Conservation (phyloP, 2,888 invertebrate genomes). For the Luperina nickerlii region DNA sequence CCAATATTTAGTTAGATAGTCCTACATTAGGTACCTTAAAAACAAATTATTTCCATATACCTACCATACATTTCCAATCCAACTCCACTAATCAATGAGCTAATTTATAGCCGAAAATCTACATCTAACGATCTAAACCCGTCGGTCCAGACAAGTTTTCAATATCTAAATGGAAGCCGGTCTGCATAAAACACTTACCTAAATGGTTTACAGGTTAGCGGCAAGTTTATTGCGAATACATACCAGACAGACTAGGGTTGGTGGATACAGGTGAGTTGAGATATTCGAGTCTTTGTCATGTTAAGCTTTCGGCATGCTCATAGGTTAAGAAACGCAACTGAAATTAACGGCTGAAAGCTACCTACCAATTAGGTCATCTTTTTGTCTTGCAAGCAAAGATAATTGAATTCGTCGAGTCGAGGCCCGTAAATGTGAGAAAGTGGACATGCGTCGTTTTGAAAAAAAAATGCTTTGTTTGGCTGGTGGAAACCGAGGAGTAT, state of each 20-base stretch:
- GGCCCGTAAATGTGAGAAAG: background rate
- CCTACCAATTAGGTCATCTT: background rate
- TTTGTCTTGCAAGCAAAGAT: too few relatives aligned
- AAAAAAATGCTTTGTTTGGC: background rate
- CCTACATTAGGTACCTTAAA: background rate
- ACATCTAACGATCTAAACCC: slow-evolving; percentile 66
- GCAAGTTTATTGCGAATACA: slow-evolving; percentile 72
- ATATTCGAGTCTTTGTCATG: background rate
- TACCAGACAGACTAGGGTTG: slow-evolving; percentile 48
- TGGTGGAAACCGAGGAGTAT: background rate
- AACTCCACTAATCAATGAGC: slow-evolving; percentile 39
- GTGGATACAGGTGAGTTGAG: slow-evolving; percentile 3
- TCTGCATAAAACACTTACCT: slow-evolving; percentile 84
- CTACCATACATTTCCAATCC: background rate
- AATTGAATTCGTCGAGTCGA: background rate
- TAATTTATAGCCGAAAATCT: slow-evolving; percentile 62
- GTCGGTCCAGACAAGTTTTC: slow-evolving; percentile 77
- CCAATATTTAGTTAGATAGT: background rate
- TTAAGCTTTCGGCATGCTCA: background rate
- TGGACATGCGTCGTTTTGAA: background rate
- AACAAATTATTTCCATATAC: background rate
- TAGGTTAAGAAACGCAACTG: background rate
- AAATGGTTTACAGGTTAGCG: slow-evolving; percentile 80
- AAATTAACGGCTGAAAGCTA: background rate
- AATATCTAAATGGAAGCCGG: slow-evolving; percentile 81